Percentiles rank a stretch among this genome's conserved stretches.
Evolutionary conservation across 2,797 vertebrate genomes (phyloP).

Genomic region (Hypotaenidia okinawae): DNA sequence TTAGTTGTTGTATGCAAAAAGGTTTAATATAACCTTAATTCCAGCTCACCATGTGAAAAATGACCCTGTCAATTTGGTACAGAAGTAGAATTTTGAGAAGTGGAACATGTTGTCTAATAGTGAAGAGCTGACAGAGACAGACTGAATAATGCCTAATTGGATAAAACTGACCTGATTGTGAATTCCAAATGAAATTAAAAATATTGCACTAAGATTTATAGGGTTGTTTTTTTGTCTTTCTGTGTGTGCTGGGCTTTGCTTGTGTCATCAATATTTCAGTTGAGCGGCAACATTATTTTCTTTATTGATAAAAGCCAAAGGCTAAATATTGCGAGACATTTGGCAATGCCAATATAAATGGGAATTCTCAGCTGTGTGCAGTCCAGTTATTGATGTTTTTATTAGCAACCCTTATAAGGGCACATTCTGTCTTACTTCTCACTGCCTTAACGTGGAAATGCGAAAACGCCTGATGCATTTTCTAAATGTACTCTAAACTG

Average conservation of each 20-base stretch:
- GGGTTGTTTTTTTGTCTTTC: background rate
- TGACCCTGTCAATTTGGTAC: slow-evolving; percentile 70
- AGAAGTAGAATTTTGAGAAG: slow-evolving; percentile 64
- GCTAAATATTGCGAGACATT: slow-evolving; percentile 55
- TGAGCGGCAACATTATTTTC: slow-evolving; percentile 48
- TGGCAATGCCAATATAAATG: slow-evolving; percentile 25
- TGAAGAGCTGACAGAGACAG: slow-evolving; percentile 64
- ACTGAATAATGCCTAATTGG: slow-evolving; percentile 57
- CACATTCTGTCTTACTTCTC: background rate
- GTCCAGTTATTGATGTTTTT: slow-evolving; percentile 58
- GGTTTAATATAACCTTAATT: slow-evolving; percentile 73
- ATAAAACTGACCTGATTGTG: slow-evolving; percentile 55
- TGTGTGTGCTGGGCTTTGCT: slow-evolving; percentile 10
- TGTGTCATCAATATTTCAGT: background rate
- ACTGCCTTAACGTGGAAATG: background rate
- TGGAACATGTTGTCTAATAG: slow-evolving; percentile 63
- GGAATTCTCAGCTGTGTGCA: background rate
- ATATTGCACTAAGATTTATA: slow-evolving; percentile 36
- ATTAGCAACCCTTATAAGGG: background rate
- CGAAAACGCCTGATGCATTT: background rate
- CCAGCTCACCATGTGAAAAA: slow-evolving; percentile 73
- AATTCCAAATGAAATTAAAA: slow-evolving; percentile 64
- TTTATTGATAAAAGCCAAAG: slow-evolving; percentile 62
- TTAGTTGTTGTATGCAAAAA: slow-evolving; percentile 60
- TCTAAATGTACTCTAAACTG: no score